Evolutionary conservation across 2,797 vertebrate species (phyloP), one percentile per base, ranked within the genome.

Genomic region (Meriones psammophilus): DNA sequence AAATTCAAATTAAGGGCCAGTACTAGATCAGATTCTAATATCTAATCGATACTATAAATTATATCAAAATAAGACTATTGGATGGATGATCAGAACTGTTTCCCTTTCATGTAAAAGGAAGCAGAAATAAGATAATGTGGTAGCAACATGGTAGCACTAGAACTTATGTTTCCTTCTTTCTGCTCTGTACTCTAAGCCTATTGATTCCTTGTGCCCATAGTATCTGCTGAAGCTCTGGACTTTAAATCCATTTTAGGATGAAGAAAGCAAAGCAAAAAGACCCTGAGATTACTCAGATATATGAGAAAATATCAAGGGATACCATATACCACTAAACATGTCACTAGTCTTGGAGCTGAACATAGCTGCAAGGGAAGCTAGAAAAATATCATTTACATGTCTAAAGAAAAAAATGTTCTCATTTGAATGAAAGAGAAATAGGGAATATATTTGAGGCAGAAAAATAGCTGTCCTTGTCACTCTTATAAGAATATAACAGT

Each of bases 281-380:
- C 18, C 12, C 24, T 42, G 30, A 50, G 54, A 22, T 26, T 78
- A 9, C 93, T 26, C 3, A 79, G 54, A 91, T 12, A 46, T 26
- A 58, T 39, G 56, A 71, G 68, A 58, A 17, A 88, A 69, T 42
- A 79, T 2, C 18, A 86, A 94, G 5, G n/a, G 54, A 58, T 18
- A 46, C 30, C 28, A n/a, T 17, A 68, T 15, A 84, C 79, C 42
- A 84, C 30, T 13, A 60, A 60, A 58, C 4, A 18, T 60, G 39
- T 39, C 71, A 64, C 3, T 77, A 20, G 42, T 62, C 84, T 73
- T 80, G 73, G 79, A 91, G 42, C 20, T 73, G 87, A 8, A 76
- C 4, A 9, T 83, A 88, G 81, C 84, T 91, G 42, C 81, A 96
- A 93, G n/a, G 66, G 89, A 94, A 95, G 68, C 94, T 85, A 12